Conservation (phyloP, 1,140 invertebrate genomes). For the Euura saliciscinereae region DNA sequence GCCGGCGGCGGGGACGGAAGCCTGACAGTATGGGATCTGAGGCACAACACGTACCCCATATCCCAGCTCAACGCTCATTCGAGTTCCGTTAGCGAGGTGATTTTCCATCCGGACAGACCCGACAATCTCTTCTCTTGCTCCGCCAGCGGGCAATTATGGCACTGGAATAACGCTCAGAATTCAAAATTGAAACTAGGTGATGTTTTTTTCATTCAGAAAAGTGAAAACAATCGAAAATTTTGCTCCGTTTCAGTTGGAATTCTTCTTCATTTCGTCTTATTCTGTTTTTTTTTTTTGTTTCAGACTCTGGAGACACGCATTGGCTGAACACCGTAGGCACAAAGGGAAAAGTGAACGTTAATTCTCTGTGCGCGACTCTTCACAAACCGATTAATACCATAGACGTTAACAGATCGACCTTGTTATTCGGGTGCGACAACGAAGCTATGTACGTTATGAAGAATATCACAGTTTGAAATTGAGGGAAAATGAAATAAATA, state of each 20-base stretch:
- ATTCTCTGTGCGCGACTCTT: constrained; percentile 71
- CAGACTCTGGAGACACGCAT: constrained; percentile 59
- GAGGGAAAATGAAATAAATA: too few relatives aligned
- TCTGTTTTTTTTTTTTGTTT: constrained; percentile 18
- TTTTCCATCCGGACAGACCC: constrained; percentile 82
- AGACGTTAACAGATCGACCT: constrained; percentile 72
- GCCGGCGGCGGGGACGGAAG: constrained; percentile 83
- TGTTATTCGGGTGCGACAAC: constrained; percentile 83
- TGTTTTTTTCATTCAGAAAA: constrained; percentile 30
- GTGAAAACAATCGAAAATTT: constrained; percentile 11
- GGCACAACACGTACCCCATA: constrained; percentile 80
- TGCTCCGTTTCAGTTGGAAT: constrained; percentile 13
- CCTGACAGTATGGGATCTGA: constrained; percentile 87
- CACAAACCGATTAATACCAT: constrained; percentile 81
- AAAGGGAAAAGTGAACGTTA: constrained; percentile 74
- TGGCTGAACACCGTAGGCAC: constrained; percentile 72
- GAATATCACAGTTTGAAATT: constrained; percentile 57
- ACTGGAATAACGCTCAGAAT: constrained; percentile 72
- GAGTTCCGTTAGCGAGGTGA: constrained; percentile 78
- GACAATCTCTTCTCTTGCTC: constrained; percentile 84
- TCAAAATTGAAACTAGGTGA: constrained; percentile 52
- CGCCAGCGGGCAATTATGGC: constrained; percentile 81
- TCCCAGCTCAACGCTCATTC: constrained; percentile 80
- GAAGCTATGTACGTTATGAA: constrained; percentile 81
- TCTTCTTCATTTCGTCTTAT: constrained; percentile 11